These are phyloP conservation scores for Polypedilum vanderplanki DNA, from an alignment of 1,140 invertebrate species.

Conservation along the genomic window DNA sequence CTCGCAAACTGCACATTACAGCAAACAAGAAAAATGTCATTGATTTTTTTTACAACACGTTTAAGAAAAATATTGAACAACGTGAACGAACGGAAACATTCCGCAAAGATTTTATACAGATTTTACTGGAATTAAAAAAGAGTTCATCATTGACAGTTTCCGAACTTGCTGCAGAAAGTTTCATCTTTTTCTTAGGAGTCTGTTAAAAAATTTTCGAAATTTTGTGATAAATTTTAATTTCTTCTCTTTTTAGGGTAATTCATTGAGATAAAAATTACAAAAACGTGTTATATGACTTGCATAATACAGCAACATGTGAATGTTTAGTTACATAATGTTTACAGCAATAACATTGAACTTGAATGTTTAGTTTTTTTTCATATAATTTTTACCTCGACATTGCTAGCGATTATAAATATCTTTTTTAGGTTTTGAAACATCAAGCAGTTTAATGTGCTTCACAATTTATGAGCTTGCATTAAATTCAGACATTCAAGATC, in stretches of 20 bases:
- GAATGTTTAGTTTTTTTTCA: too few relatives aligned
- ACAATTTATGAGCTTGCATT: slow-evolving; percentile 22
- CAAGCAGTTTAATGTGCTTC: not conserved
- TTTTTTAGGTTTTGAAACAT: slow-evolving; percentile 16
- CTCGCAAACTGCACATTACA: not conserved
- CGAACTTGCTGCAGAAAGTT: not conserved
- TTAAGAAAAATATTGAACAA: slow-evolving; percentile 49
- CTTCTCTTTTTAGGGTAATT: not conserved
- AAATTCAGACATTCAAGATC: slow-evolving; percentile 20
- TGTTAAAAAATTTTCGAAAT: too few relatives aligned
- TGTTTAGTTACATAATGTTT: not conserved
- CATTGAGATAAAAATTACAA: too few relatives aligned
- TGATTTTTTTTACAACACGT: slow-evolving; percentile 49
- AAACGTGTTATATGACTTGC: not conserved
- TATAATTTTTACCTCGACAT: too few relatives aligned
- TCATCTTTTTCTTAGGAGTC: slow-evolving; percentile 17
- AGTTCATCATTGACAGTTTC: slow-evolving; percentile 38
- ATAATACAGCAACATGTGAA: not conserved
- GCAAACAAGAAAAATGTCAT: slow-evolving; percentile 6
- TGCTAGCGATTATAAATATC: too few relatives aligned
- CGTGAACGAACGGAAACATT: slow-evolving; percentile 44
- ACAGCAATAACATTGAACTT: not conserved
- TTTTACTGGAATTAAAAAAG: slow-evolving; percentile 51
- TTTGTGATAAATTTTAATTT: too few relatives aligned
- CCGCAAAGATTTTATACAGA: slow-evolving; percentile 54